phyloP scores from a whole-genome alignment of 2,113 vertebrate genomes.

The Pteruthius melanotis region DNA sequence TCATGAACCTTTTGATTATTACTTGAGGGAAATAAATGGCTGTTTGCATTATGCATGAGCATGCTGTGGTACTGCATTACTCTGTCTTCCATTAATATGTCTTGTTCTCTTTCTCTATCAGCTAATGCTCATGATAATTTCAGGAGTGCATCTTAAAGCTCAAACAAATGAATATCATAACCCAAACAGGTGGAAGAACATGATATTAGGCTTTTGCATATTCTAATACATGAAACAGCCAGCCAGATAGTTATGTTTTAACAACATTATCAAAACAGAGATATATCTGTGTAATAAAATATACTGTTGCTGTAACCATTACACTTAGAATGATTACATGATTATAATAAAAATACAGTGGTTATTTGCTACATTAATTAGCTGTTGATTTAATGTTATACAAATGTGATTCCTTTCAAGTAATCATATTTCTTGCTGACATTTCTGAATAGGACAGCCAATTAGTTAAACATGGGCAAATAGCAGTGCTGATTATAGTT shows the following conservation, averaged over 20 bases:
- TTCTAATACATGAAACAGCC: background rate
- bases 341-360: conserved; percentile 16
- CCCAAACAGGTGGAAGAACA: background rate
- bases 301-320: conserved; percentile 9
- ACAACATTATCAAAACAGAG: conserved; percentile 29
- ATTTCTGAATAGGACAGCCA: conserved; percentile 6
- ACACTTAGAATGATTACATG: background rate
- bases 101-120: background rate
- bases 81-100: background rate
- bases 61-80: background rate
- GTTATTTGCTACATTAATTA: conserved; percentile 54
- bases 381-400: conserved; percentile 35
- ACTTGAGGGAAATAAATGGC: background rate
- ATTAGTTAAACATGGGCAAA: conserved; percentile 20
- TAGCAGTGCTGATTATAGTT: background rate
- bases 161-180: background rate
- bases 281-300: conserved; percentile 37
- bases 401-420: conserved; percentile 28
- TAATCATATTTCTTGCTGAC: conserved; percentile 31
- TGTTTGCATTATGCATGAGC: conserved; percentile 12
- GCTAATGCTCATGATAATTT: background rate
- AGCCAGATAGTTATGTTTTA: background rate
- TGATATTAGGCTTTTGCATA: conserved; percentile 7
- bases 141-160: background rate
- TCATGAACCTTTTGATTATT: background rate